Evolutionary conservation across 1,140 invertebrate genomes (phyloP), one percentile per base, ranked within the genome.

Genomic region (Bombus waltoni): DNA sequence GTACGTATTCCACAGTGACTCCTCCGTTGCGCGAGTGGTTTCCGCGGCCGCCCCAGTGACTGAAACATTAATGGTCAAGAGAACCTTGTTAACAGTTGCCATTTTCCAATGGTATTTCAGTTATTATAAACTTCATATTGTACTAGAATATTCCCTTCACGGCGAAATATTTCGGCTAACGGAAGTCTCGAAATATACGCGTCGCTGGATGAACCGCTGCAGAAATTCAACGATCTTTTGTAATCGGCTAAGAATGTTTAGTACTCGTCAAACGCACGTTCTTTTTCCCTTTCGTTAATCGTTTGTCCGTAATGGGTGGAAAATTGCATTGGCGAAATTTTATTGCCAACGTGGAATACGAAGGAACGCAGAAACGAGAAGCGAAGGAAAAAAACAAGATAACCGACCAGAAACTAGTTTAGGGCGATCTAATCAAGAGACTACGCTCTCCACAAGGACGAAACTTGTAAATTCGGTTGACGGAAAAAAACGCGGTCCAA

Each of bases 11-110:
- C 89, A 91, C n/a, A 83, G 86, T 76, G 91, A 86, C 66, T 92
- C 75, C 62, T 91, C 68, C 35, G 88, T 85, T 75, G 81, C 84
- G 38, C 91, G 77, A 42, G 87, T 87, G 78, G 83, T 85, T 72
- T 87, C 89, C 78, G 85, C 88, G 47, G 90, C 90, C 71, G 91
- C 84, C 86, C 92, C 90, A 89, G 90, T 88, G 86, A 93, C 94
- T 94, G 85, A 40, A 94, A 94, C 85, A 92, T 42, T 81, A 91
- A 86, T 75, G 11, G 6, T 18, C 35, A 66, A 62, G 22, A 5
- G 40, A 40, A 22, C 13, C n/a, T 35, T 3, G 59, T 83, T 73
- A 73, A 53, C 28, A 25, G 4, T 28, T 57, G 53, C 4, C 11
- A 10, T 59, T 77, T n/a, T 28, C 11, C 8, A 62, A 38, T 35